Base-by-base conservation (phyloP, 2,113 vertebrate genomes). In the Amphiprion ocellaris region DNA sequence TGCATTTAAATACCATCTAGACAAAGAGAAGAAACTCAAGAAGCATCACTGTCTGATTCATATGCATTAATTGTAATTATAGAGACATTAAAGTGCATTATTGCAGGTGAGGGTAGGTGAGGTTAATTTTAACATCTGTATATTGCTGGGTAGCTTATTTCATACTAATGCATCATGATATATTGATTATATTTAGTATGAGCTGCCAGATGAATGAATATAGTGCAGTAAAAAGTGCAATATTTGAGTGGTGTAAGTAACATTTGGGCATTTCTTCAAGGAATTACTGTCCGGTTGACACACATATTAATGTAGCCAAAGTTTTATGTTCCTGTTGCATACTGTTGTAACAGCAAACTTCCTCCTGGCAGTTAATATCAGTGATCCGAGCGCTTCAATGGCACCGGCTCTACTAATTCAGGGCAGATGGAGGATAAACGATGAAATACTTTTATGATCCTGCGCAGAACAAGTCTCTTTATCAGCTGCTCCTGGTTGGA, bases 401-500 rank as follows among this genome's bases (percentile, higher is more conserved):
- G 23, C 44, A 69, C 16, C 61, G 24, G 23, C 0, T 3, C 54
- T 19, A n/a, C 39, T 77, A 49, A 83, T 77, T 71, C 52, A 72
- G 55, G 64, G 53, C 69, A 74, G 79, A 59, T 68, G 71, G 72
- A 77, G 50, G 75, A 81, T 72, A 82, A 86, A 87, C 24, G 0
- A 81, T 86, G 50, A 88, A 83, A 79, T 58, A 70, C 69, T 50
- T 60, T 77, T 55, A 60, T 70, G 70, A 71, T 69, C 77, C 64
- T 28, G 24, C 26, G 28, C 47, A 79, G 74, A 71, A 59, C 77
- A 81, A 74, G 64, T 68, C 80, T 82, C 73, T 89, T 83, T 53
- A 88, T 91, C 90, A 88, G 21, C 58, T 49, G 47, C 77, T 64
- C n/a, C 56, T 66, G 69, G 74, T 80, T 50, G 16, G 70, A 79